phyloP scores from a whole-genome alignment of 2,797 vertebrate genomes.

The Lacerta agilis region DNA sequence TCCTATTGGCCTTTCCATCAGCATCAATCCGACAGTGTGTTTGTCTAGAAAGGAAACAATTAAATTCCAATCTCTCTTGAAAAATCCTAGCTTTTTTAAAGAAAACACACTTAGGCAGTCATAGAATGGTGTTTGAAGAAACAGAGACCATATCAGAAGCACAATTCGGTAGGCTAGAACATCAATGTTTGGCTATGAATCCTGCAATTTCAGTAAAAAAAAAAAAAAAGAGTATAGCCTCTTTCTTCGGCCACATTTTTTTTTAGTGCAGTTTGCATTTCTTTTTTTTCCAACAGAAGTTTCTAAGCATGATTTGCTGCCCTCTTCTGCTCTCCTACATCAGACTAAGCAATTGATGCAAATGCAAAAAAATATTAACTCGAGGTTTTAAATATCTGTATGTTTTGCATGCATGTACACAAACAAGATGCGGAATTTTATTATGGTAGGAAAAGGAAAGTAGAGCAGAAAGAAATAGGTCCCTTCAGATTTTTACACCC shows the following conservation, averaged over 20 bases:
- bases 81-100: constrained; percentile 77
- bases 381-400: too few species aligned
- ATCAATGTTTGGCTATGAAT: constrained; percentile 34
- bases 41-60: constrained; percentile 87
- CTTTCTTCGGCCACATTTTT: constrained; percentile 34
- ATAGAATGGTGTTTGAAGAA: constrained; percentile 56
- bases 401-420: too few species aligned
- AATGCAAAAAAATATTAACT: neutral
- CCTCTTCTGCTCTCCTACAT: neutral
- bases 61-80: constrained; percentile 79
- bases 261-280: neutral
- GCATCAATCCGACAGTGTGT: constrained; percentile 79
- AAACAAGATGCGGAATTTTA: neutral
- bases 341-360: neutral
- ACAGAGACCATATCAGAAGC: constrained; percentile 62
- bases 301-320: neutral
- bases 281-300: neutral
- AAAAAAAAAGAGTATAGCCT: constrained; percentile 21
- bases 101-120: constrained; percentile 76
- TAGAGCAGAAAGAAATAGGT: neutral
- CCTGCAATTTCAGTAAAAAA: constrained; percentile 13
- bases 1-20: constrained; percentile 78
- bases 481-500: neutral
- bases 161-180: constrained; percentile 49
- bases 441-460: neutral